Conservation (phyloP, 1,140 invertebrate species). For the Neodiprion fabricii region DNA sequence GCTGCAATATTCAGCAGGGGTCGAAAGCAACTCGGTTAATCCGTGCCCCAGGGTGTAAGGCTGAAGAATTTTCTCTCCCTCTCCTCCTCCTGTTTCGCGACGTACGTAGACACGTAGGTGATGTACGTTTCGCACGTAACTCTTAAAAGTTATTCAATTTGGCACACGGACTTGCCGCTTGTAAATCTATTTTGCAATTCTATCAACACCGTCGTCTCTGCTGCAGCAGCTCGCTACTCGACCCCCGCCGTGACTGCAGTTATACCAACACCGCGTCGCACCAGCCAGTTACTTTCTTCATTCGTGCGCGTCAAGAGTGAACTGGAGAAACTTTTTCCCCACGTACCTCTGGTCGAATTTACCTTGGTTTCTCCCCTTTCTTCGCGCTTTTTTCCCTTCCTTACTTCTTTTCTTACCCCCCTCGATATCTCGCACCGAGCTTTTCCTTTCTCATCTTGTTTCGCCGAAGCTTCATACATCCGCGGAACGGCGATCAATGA, state of each 20-base stretch:
- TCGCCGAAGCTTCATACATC: too few relatives aligned
- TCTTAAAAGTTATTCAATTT: slow-evolving; percentile 48
- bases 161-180: slow-evolving; percentile 34
- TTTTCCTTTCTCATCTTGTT: too few relatives aligned
- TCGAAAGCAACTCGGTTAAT: too few relatives aligned
- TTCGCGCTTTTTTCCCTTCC: slow-evolving; percentile 36
- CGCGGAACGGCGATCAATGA: too few relatives aligned
- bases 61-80: too few relatives aligned
- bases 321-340: slow-evolving; percentile 16
- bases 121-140: slow-evolving; percentile 27
- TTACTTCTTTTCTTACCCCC: slow-evolving; percentile 6
- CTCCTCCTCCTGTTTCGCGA: too few relatives aligned
- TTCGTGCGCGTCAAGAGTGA: slow-evolving; percentile 11
- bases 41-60: too few relatives aligned
- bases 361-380: slow-evolving; percentile 35
- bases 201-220: slow-evolving; percentile 29
- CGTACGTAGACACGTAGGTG: too few relatives aligned
- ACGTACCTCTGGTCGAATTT: slow-evolving; percentile 17
- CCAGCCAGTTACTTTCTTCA: too few relatives aligned
- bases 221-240: slow-evolving; percentile 21
- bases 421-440: slow-evolving; percentile 12
- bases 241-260: slow-evolving; percentile 4
- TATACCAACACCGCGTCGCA: background rate
- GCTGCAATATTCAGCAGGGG: too few relatives aligned
- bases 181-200: slow-evolving; percentile 50